Percentiles rank a stretch among this genome's conserved stretches.
Evolutionary conservation across 2,888 invertebrate species (phyloP).

Genomic region (Nemoura dubitans): DNA sequence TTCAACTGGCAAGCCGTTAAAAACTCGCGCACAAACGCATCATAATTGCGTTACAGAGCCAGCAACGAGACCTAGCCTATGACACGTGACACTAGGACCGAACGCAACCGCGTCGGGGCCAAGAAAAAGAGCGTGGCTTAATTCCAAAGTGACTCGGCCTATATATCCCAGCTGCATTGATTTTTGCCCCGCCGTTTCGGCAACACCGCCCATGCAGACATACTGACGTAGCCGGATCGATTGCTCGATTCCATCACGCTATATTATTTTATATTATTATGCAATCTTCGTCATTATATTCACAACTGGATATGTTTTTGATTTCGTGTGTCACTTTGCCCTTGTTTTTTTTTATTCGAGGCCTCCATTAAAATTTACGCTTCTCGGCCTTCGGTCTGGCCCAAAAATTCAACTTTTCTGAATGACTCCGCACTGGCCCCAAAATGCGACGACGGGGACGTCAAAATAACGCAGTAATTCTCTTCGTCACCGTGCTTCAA

Average conservation of each 20-base stretch:
- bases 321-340: background rate
- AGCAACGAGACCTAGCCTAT: too few relatives aligned
- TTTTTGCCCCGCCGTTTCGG: slow-evolving; percentile 37
- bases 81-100: too few relatives aligned
- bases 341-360: background rate
- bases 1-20: too few relatives aligned
- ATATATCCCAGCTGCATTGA: slow-evolving; percentile 31
- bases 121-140: slow-evolving; percentile 1
- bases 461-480: background rate
- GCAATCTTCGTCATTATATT: slow-evolving; percentile 7
- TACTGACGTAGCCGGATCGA: slow-evolving; percentile 34
- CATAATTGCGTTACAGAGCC: too few relatives aligned
- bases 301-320: background rate
- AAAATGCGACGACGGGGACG: background rate
- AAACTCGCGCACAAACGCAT: too few relatives aligned
- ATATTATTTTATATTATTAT: slow-evolving; percentile 12
- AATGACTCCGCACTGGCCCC: background rate
- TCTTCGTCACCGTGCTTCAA: background rate
- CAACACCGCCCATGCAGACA: slow-evolving; percentile 41
- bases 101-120: background rate
- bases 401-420: background rate
- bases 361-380: background rate
- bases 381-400: background rate
- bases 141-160: slow-evolving; percentile 27
- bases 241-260: slow-evolving; percentile 1